These are phyloP conservation scores for Acromyrmex heyeri DNA, from an alignment of 1,140 invertebrate species.

Conservation along the genomic window DNA sequence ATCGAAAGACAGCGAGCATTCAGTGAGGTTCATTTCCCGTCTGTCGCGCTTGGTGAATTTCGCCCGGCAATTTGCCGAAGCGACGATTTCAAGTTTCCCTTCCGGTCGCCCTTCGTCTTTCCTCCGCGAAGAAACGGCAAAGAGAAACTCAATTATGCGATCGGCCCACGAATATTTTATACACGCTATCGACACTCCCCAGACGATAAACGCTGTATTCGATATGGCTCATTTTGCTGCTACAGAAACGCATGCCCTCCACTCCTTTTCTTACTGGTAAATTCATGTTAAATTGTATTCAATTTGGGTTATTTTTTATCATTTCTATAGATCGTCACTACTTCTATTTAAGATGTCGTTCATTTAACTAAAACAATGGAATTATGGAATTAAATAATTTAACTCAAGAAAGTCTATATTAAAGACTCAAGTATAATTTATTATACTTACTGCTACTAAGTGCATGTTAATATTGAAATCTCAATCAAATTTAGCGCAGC, in stretches of 20 bases:
- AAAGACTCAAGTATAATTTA: too few relatives aligned
- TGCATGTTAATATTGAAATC: too few relatives aligned
- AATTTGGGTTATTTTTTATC: too few relatives aligned
- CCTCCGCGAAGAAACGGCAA: not conserved
- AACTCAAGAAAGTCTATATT: too few relatives aligned
- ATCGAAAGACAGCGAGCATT: constrained; percentile 55
- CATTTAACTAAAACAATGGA: too few relatives aligned
- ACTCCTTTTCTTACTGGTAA: not conserved
- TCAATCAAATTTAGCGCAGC: too few relatives aligned
- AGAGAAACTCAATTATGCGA: constrained; percentile 33
- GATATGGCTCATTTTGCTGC: not conserved
- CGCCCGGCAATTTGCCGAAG: constrained; percentile 63
- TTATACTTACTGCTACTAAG: too few relatives aligned
- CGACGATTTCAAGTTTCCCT: constrained; percentile 62
- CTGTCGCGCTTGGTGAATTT: constrained; percentile 66
- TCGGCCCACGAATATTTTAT: constrained; percentile 18
- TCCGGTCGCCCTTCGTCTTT: constrained; percentile 28
- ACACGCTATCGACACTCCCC: not conserved
- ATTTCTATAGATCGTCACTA: too few relatives aligned
- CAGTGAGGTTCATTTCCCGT: constrained; percentile 69
- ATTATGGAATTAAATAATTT: too few relatives aligned
- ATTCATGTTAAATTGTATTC: too few relatives aligned
- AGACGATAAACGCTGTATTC: not conserved
- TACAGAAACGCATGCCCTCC: not conserved
- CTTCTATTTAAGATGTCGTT: too few relatives aligned